Base-by-base conservation (phyloP, 2,888 invertebrate genomes). In the Lasioglossum marginatum region DNA sequence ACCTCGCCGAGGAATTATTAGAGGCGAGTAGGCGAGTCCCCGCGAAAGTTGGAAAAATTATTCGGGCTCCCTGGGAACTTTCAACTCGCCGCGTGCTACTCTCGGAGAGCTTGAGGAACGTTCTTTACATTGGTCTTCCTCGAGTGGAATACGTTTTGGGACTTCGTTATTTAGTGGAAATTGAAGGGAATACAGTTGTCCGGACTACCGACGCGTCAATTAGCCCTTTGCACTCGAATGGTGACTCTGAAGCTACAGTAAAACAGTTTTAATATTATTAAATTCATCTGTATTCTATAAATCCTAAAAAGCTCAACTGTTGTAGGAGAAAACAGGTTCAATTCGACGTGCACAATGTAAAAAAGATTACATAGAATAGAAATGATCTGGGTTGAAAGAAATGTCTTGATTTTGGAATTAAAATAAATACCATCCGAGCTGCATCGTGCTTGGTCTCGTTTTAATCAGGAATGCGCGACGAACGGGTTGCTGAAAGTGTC, bases 1-100 rank as follows among this genome's bases (percentile, higher is more conserved):
- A 34, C 66, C 31, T 45, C 73, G 43, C 43, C 60, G n/a, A 45
- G 79, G 60, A 78, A 78, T 78, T 40, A 40, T 78, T 60, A 45
- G 23, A 48, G 19, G 19, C 60, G 60, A 79, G 45, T 79, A 60
- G 48, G 48, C 60, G 31, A 40, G n/a, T 10, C 16, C 6, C n/a
- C 23, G 31, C 45, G 23, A 45, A 79, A 74, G 37, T 74, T 66
- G 60, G 31, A 37, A 57, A 71, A 63, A 79, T 66, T 19, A 43
- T 79, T 75, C 37, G n/a, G 63, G 31, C 34, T 72, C n/a, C 27
- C 16, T 2, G 78, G 27, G 34, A n/a, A 79, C 71, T 74, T 79
- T 74, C 34, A 74, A 74, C 73, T 73, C 73, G 79, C 14, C 31
- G 31, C 27, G 19, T 10, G n/a, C n/a, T 52, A 10, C 68, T 27